Base-by-base conservation (phyloP, 2,888 invertebrate genomes). In the Apantesis nais region DNA sequence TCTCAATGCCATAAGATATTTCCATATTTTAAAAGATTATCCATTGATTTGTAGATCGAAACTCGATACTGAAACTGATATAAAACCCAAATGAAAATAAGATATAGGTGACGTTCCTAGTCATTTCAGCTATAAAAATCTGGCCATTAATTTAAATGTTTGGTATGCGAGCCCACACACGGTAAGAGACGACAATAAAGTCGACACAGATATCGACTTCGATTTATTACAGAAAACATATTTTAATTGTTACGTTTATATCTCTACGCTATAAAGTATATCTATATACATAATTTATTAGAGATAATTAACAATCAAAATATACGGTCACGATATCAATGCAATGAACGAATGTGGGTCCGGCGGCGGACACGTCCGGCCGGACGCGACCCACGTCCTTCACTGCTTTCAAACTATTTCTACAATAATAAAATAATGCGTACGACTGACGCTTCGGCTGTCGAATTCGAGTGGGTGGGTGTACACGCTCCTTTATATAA, bases 311-410 rank as follows among this genome's bases (percentile, higher is more conserved):
- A 85, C 85, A 86, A 85, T 85, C 83, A 80, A 83, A 85, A 81
- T 78, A 78, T 82, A 82, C 83, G 83, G 82, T 79, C 77, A 81
- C 79, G 73, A 73, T 78, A 87, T 89, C 84, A 88, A 89, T 86
- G 70, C 84, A 84, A 86, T 88, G 88, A 90, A 89, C 87, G 83
- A 85, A 70, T 75, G 66, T 58, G 85, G 87, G 85, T 85, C 88
- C 89, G 88, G 88, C 93, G 93, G 83, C 90, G 85, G 87, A 84
- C 89, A 81, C 85, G 85, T 90, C 90, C 90, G 89, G 86, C 82
- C 92, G 87, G 90, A 89, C 87, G 79, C 88, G 89, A 88, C 91
- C 89, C 90, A 88, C 87, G 90, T 89, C 89, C 86, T 86, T 86
- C 92, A 89, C 82, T 79, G 85, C 82, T 84, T 85, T 85, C 87